Evolutionary conservation across 2,113 vertebrate species (phyloP).

Genomic region (Pterophyllum scalare): DNA sequence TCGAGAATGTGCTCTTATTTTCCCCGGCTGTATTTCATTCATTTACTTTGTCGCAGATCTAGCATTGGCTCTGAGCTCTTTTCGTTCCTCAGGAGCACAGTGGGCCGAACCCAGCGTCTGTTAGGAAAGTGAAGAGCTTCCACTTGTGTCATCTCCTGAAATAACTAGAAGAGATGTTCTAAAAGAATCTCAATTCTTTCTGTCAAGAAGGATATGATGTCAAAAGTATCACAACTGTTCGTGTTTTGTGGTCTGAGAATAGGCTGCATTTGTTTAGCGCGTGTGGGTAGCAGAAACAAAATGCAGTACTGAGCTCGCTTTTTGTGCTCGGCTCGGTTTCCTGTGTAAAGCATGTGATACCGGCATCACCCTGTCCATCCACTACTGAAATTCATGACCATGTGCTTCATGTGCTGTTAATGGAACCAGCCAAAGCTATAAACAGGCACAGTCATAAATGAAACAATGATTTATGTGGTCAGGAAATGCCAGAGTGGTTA

Average conservation of each 20-base stretch:
- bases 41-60: constrained; percentile 33
- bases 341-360: constrained; percentile 45
- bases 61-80: constrained; percentile 49
- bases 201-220: neutral
- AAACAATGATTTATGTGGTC: neutral
- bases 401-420: neutral
- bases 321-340: constrained; percentile 23
- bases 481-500: neutral
- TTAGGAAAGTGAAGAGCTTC: constrained; percentile 3
- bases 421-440: neutral
- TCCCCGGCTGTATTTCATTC: constrained; percentile 11
- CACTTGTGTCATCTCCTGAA: neutral
- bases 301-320: neutral
- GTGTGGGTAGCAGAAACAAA: neutral
- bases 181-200: neutral
- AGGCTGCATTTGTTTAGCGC: constrained; percentile 5
- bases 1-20: neutral
- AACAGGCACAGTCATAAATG: neutral
- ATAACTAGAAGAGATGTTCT: neutral
- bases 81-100: constrained; percentile 41
- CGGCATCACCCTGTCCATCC: constrained; percentile 14
- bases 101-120: neutral
- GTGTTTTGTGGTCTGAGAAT: neutral
- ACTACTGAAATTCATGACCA: constrained; percentile 21
- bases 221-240: neutral